phyloP scores from a whole-genome alignment of 1,140 invertebrate species.

The Cydia strobilella region DNA sequence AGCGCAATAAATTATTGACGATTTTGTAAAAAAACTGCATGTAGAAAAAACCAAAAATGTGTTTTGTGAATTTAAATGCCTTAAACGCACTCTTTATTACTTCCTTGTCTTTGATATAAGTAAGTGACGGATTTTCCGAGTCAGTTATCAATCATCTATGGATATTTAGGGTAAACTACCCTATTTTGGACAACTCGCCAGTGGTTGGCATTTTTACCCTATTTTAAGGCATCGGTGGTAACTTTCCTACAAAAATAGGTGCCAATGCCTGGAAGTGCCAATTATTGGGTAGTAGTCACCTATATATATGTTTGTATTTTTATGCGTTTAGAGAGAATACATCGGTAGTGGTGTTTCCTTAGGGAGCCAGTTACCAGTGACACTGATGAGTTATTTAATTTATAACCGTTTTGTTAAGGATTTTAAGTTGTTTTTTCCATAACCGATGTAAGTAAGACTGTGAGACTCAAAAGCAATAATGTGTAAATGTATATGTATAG shows the following conservation, averaged over 20 bases:
- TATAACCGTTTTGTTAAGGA: conserved; percentile 3
- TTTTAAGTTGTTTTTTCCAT: conserved; percentile 17
- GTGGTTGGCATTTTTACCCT: no score
- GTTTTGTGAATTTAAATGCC: no score
- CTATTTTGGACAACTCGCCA: neutral
- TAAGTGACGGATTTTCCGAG: neutral
- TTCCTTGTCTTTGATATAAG: neutral
- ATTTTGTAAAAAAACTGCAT: no score
- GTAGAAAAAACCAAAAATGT: no score
- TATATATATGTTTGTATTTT: neutral
- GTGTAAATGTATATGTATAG: conserved; percentile 36
- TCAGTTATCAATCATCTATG: neutral
- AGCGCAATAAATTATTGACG: no score
- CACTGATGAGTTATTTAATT: conserved; percentile 25
- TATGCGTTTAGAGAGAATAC: neutral
- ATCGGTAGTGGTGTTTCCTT: conserved; percentile 5
- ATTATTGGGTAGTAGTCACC: neutral
- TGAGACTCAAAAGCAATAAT: conserved; percentile 42
- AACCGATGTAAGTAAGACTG: conserved; percentile 20
- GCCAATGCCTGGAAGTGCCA: neutral
- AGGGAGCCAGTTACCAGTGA: conserved; percentile 18
- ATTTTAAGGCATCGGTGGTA: neutral
- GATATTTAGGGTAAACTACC: neutral
- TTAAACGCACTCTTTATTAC: neutral
- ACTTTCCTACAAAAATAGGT: neutral